phyloP scores from a whole-genome alignment of 2,797 vertebrate genomes.

The Lophotriccus pileatus region DNA sequence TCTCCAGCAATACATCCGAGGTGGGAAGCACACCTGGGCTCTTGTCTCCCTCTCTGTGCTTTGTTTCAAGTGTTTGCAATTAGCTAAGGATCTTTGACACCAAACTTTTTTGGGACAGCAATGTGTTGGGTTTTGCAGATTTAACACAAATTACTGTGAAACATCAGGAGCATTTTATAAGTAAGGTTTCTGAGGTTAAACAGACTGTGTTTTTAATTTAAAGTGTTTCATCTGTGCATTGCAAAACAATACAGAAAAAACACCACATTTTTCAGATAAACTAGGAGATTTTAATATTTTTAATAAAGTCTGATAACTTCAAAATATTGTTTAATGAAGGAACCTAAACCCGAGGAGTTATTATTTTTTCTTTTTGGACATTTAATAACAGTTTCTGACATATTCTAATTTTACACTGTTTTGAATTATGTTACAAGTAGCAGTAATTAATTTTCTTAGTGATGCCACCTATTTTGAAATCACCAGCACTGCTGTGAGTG shows the following conservation, averaged over 20 bases:
- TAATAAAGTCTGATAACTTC: background rate
- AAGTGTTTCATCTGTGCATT: background rate
- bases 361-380: background rate
- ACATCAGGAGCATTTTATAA: background rate
- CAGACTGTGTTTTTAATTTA: background rate
- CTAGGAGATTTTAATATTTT: background rate
- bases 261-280: background rate
- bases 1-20: background rate
- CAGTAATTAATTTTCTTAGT: background rate
- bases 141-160: background rate
- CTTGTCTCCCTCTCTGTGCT: background rate
- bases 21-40: background rate
- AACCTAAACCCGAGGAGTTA: background rate
- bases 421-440: background rate
- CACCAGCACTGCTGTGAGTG: background rate
- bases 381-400: background rate
- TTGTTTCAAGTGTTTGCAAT: background rate
- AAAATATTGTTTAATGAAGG: background rate
- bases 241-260: background rate
- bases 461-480: background rate
- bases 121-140: background rate
- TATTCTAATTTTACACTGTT: background rate
- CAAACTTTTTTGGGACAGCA: background rate
- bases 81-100: background rate
- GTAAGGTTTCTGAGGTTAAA: background rate